Evolutionary conservation across 2,888 invertebrate genomes (phyloP), one percentile per base, ranked within the genome.

Genomic region (Diogma glabrata): DNA sequence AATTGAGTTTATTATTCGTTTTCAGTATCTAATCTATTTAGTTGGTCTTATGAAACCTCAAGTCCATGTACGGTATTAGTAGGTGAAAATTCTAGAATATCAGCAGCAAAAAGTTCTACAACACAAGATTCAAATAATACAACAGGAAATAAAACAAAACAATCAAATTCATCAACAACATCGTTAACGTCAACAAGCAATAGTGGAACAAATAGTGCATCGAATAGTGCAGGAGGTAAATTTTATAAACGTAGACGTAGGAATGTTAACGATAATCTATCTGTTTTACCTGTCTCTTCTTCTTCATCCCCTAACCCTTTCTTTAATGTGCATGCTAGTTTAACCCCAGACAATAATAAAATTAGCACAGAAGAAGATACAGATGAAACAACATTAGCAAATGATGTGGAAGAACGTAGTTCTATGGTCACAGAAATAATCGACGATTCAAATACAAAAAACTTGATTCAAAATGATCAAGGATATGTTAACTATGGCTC

Each of bases 41-140:
- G 85, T 71, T 87, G 86, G 84, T 84, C 87, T 69, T 85, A 86
- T 75, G 84, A 84, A 71, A 84, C 82, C 63, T 77, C 87, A 58
- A 86, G 84, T 68, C 82, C 87, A 54, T 89, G 89, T 75, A 82
- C 85, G 64, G 87, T 89, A 61, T 75, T 88, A 65, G 87, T 89
- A 60, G 86, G 84, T 60, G 87, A 87, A 67, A 83, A 81, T 62
- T 72, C 80, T 56, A 83, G 83, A 69, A 75, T 81, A 59, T 63
- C 69, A 57, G 79, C 84, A 53, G 78, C 84, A 52, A 86, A 86
- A 71, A 76, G 81, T 57, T 76, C 82, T 60, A 78, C 81, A 58
- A 73, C 82, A 57, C n/a, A n/a, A n/a, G 82, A 82, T 63, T 79
- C 74, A 63, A 83, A 86, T 71, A 80, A 82, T 64, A 83, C 86